These are phyloP conservation scores for Poecilia gillii DNA, from an alignment of 2,797 vertebrate species.

Conservation along the genomic window DNA sequence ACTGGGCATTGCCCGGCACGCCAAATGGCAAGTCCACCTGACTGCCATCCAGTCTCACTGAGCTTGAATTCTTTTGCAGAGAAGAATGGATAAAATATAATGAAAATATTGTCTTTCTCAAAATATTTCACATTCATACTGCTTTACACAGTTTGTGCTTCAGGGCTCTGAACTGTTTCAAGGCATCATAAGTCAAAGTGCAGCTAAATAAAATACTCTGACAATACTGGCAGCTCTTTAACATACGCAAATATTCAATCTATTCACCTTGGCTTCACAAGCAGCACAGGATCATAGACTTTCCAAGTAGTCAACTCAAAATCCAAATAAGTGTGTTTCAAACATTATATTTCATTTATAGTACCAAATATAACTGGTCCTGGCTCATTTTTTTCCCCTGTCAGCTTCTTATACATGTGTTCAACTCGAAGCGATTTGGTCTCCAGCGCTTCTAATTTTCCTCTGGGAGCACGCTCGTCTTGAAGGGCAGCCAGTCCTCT, in stretches of 20 bases:
- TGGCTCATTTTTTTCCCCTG: conserved; percentile 28
- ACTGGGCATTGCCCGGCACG: no score
- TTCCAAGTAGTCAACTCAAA: conserved; percentile 33
- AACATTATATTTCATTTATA: conserved; percentile 25
- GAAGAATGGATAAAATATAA: neutral
- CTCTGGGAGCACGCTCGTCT: conserved; percentile 31
- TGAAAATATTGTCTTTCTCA: neutral
- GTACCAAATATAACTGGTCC: conserved; percentile 34
- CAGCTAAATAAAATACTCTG: neutral
- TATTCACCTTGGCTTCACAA: conserved; percentile 25
- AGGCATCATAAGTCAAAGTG: neutral
- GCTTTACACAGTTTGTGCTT: neutral
- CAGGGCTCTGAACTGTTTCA: neutral
- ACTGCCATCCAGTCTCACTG: neutral
- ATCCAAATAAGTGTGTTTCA: conserved; percentile 39
- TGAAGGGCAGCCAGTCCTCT: conserved; percentile 46
- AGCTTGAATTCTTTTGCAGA: neutral
- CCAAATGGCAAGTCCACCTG: no score
- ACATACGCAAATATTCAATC: conserved; percentile 29
- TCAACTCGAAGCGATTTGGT: conserved; percentile 76
- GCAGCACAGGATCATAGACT: conserved; percentile 36
- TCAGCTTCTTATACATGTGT: conserved; percentile 34
- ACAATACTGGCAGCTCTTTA: neutral
- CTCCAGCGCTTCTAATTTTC: conserved; percentile 65
- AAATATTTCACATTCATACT: no score